Evolutionary conservation across 2,113 vertebrate species (phyloP), one percentile per base, ranked within the genome.

Genomic region (Eretmodus cyanostictus): DNA sequence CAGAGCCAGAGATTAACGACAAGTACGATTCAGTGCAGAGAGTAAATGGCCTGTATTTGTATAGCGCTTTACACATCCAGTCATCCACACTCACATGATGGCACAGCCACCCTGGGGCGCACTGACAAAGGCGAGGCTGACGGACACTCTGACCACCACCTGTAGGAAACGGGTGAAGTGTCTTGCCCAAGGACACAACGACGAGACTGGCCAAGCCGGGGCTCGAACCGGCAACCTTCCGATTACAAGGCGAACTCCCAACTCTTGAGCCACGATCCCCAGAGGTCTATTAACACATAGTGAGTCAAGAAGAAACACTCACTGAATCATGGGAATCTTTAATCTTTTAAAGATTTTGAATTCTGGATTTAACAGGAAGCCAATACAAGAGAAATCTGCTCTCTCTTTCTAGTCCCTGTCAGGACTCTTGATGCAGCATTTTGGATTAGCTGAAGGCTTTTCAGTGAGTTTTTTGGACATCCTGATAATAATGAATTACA

Each of bases 391-490:
- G 53, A 55, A 55, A 55, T 55, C 0, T 55, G 53, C 22, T 24
- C 53, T 22, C 53, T 55, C 53, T 13, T 55, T 55, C 53, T 24
- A 24, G 53, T 55, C 22, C 53, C 53, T 55, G 53, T 55, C 53
- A 24, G 53, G 0, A 55, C 53, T 55, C 53, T 55, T 55, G 6
- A 11, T 55, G 53, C 53, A 55, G 53, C 22, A 55, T 24, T 55
- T 24, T 55, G 53, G 22, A 55, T 1, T 0, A 24, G 0, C 53
- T 55, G 1, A 13, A 55, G 53, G 10, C n/a, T 24, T 24, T 54
- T 4, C 10, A 24, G 53, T 0, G 4, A 24, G 53, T 54, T 54
- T 54, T 24, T 54, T 0, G 53, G 53, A 54, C 53, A 0, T 54
- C 51, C 51, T 54, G 51, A 11, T 54, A 54, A 54, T 54, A 53